Evolutionary conservation across 2,113 vertebrate genomes (phyloP).

Genomic region (Neopipo cinnamomea): DNA sequence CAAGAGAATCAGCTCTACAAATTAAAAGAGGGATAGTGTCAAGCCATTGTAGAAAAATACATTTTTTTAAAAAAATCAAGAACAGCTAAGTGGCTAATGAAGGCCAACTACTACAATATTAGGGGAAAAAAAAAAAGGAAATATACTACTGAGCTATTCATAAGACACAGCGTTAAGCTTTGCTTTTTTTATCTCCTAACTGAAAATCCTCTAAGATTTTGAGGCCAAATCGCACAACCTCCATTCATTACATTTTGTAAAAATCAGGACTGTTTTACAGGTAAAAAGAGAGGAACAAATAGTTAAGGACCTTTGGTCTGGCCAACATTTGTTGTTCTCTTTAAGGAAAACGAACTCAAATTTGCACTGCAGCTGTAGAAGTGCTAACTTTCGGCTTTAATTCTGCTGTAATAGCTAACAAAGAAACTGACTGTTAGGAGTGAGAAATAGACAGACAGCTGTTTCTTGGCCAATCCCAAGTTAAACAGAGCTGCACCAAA

Average conservation of each 20-base stretch:
- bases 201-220: conserved; percentile 7
- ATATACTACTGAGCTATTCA: not conserved
- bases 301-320: not conserved
- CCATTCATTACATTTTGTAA: not conserved
- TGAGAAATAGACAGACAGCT: not conserved
- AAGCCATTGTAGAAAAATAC: not conserved
- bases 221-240: not conserved
- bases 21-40: not conserved
- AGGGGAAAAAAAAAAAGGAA: not conserved
- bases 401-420: conserved; percentile 31
- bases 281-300: conserved; percentile 7
- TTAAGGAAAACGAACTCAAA: conserved; percentile 3
- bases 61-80: not conserved
- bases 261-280: conserved; percentile 9
- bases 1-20: not conserved
- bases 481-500: not conserved
- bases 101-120: not conserved
- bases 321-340: not conserved
- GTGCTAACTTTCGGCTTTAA: conserved; percentile 41
- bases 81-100: not conserved
- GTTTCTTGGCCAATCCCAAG: conserved; percentile 15
- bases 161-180: not conserved
- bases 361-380: conserved; percentile 11
- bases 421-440: not conserved
- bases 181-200: not conserved